Base-by-base conservation (phyloP, 2,113 vertebrate species). In the Gyps fulvus region DNA sequence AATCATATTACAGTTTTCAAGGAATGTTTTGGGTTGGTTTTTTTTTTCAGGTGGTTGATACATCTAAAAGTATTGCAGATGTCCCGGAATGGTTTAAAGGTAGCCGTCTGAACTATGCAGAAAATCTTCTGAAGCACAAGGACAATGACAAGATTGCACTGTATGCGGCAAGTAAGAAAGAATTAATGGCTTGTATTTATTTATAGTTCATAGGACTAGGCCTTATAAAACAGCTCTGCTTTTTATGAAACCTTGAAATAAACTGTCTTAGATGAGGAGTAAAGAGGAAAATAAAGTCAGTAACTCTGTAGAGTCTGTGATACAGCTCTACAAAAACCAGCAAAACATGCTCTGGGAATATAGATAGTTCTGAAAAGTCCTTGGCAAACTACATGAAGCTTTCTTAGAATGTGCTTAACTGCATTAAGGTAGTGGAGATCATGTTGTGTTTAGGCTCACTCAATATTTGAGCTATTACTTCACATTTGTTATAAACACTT, bases 41-140 rank as follows among this genome's bases (percentile, higher is more conserved):
- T 19, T 2, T 2, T 83, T 22, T 82, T n/a, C 83, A 99, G 99
- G 99, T 99, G 61, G 98, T 99, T 90, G 99, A 99, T 90, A 95
- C 94, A 1, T 98, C 99, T 5, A 99, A 99, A 96, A 98, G 97
- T 5, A 98, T 99, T 20, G 98, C 98, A 0, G 99, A 99, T 16
- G 97, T 99, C 61, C 99, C 99, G 0, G 99, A 99, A 88, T 99
- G 99, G 99, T 99, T 99, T 94, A 98, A 92, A 95, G 99, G 99
- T 29, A 99, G 99, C 59, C 98, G 99, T 0, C 98, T 99, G 20
- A 99, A 99, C 98, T 99, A 99, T 3, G 99, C 99, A 0, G 99
- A 99, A 91, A 99, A 99, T 80, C 98, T 99, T 20, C 98, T 99
- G 58, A 98, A 97, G 90, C 99, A 99, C 69, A 97, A 98, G 52